Evolutionary conservation across 2,797 vertebrate genomes (phyloP), one percentile per base, ranked within the genome.

Genomic region (Uromys caudimaculatus): DNA sequence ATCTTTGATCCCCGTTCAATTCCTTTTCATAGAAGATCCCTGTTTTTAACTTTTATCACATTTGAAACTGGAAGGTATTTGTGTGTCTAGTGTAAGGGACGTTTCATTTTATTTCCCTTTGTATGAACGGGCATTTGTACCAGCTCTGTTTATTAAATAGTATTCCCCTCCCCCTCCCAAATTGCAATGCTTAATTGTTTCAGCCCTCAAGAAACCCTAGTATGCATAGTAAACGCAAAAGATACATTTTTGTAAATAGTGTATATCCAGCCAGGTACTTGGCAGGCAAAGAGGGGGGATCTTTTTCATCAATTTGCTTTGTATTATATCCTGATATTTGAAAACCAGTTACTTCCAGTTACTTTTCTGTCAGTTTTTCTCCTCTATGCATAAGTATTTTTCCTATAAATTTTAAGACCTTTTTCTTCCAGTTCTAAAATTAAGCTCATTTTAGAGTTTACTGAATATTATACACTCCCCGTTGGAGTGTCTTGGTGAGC

Each of bases 391-490:
- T 29, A 47, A 91, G 7, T 60, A 62, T 83, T 23, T 38, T 86
- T 58, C 52, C 60, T 78, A 47, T 54, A 95, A 81, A 92, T 6
- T 90, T 35, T 50, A 82, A 94, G 16, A 32, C 69, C 21, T 76
- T 91, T 91, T 90, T 89, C 91, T 86, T 82, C 60, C 17, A 93
- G 47, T 50, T 93, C 47, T 95, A 85, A 95, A 90, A 86, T 77
- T 27, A 96, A 93, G 19, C 0, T 6, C 12, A 41, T 84, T n/a
- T 81, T 78, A 27, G 44, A 81, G 89, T 93, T 73, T 69, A 87
- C 54, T 77, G 38, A 91, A 19, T 92, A 50, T 52, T 87, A 12
- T 54, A 44, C 0, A 62, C 35, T 91, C 44, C 29, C 52, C 75
- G 38, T 73, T 87, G 91, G 38, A 38, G 1, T 56, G 60, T 90